Evolutionary conservation across 2,888 invertebrate species (phyloP), one percentile per base, ranked within the genome.

Genomic region (Lasioglossum zephyrum): DNA sequence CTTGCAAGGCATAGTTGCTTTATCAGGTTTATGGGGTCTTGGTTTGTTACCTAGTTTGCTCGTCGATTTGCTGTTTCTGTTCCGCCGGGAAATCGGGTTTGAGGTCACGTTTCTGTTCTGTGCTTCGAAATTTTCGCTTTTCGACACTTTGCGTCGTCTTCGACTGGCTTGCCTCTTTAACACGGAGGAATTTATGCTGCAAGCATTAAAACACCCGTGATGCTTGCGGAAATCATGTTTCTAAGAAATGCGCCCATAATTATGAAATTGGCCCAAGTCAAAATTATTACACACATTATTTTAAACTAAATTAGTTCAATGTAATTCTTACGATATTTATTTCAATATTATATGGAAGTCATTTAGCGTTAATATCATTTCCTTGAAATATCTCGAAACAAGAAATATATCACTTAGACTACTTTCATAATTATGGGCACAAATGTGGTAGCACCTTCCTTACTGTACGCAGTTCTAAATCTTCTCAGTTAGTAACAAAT

Each of bases 121-220:
- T 44, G 73, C 70, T 0, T 73, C 83, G 3, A 86, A 63, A 78
- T 91, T 87, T 49, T 91, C 88, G 41, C 81, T 88, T 26, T 78
- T 90, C 8, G 86, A 79, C 0, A 80, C 8, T 66, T 82, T 73
- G 18, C 78, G 78, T 36, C 80, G 60, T 36, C 80, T 87, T 6
- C 44, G 70, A 22, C 63, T 41, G 5, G 16, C 44, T 16, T 73
- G 73, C 16, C 86, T 84, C 36, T 72, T 79, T 6, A 75, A 73
- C 8, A 9, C 31, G 60, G 81, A 76, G 47, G 83, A 77, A 72
- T 57, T 77, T 31, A 83, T n/a, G 26, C 85, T 85, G 57, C 5
- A 76, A 79, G 2, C 9, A 26, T 57, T 49, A 57, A 41, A 69
- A 22, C n/a, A 26, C 8, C 66, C 26, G 39, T 39, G 16, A 39